These are phyloP conservation scores for Channa striata DNA, from an alignment of 2,797 vertebrate species.

Conservation along the genomic window DNA sequence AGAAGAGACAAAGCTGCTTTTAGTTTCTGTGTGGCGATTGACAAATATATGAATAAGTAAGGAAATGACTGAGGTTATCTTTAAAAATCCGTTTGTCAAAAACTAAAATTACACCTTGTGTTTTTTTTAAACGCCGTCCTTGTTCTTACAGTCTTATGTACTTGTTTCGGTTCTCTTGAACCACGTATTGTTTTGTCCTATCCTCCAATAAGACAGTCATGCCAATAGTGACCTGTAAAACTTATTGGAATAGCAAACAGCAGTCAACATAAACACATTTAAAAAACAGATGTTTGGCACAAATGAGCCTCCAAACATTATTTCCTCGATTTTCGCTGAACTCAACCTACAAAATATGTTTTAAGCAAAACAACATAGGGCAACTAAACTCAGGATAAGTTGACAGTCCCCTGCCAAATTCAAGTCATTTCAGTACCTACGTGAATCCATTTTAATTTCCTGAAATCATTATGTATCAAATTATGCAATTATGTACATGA, in stretches of 20 bases:
- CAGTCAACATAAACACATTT: neutral
- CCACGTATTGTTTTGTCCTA: neutral
- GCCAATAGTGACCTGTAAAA: no score
- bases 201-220: neutral
- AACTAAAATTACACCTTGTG: neutral
- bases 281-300: neutral
- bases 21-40: no score
- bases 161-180: neutral
- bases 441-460: neutral
- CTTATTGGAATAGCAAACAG: no score
- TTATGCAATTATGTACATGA: no score
- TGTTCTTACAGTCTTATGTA: neutral
- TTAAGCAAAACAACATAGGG: neutral
- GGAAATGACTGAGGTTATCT: no score
- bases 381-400: neutral
- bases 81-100: no score
- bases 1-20: no score
- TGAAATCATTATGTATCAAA: no score
- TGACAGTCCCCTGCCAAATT: neutral
- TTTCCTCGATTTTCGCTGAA: no score
- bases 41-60: no score
- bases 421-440: neutral
- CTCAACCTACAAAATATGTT: neutral
- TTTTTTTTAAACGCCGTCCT: neutral
- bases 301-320: rapidly evolving